Evolutionary conservation across 2,797 vertebrate genomes (phyloP), one percentile per base, ranked within the genome.

Genomic region (Phrynocephalus forsythii): DNA sequence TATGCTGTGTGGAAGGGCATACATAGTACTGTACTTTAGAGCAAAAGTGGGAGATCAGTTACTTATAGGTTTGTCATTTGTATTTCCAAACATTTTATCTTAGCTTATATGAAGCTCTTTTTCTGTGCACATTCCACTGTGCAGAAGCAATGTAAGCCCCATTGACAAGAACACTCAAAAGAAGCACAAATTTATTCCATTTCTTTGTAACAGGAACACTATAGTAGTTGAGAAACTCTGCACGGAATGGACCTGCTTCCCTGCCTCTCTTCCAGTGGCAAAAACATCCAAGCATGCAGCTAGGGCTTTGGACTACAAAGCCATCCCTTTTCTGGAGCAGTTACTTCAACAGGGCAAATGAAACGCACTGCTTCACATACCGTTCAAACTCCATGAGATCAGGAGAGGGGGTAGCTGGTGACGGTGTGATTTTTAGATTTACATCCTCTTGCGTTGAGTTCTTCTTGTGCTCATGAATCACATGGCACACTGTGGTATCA

Each of bases 341-440:
- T n/a, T 30, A 38, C 28, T 75, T 56, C 81, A 85, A 66, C 69
- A 0, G 0, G 26, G 24, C 38, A 15, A 18, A 6, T 73, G 20
- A 20, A 67, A 79, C 38, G 67, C n/a, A 38, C n/a, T 33, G 50
- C 20, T 82, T 48, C 79, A 88, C 95, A 77, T 95, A 98, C 98
- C 96, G 94, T 91, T 98, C 97, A 95, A 98, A 98, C 90, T 97
- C 97, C 91, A 97, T 84, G 88, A 98, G 95, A 89, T 96, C 96
- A 1, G 94, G 84, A 8, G 95, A 92, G 28, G 93, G 91, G 90
- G 89, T 79, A 28, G 48, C 22, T 7, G 94, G 85, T 82, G 91
- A 91, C 83, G 92, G 92, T 10, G 80, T 86, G 66, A 92, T 7
- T 84, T 90, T 89, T 87, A 83, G 50, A n/a, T 89, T 93, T 86